Base-by-base conservation (phyloP, 1,140 invertebrate genomes). In the Leptinotarsa texana region DNA sequence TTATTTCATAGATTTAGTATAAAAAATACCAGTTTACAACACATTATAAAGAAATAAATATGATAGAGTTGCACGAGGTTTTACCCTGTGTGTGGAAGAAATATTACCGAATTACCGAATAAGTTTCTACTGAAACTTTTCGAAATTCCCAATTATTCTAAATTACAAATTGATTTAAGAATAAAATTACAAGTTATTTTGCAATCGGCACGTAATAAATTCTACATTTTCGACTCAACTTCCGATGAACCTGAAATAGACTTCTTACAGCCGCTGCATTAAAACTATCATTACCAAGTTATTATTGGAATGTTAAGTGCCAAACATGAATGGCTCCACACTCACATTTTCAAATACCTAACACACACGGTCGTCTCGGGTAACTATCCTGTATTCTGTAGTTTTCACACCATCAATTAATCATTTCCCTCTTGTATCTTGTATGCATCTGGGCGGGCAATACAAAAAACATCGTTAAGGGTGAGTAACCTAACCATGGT, bases 271-370 rank as follows among this genome's bases (percentile, higher is more conserved):
- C 51, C 51, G 17, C 4, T 17, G 17, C n/a, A 57, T 17, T 57
- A n/a, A 57, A 57, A 57, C 15, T 6, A 57, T 57, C 51, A 57
- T 57, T 57, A 57, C 51, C 15, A 15, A 57, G 51, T 57, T 57
- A 57, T 57, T 57, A 57, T 57, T 57, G 51, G 51, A 57, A 57
- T 57, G 51, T 57, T 57, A 57, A 57, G 51, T 57, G n/a, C 51
- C 1, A 57, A 57, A 57, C 51, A 18, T 57, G 51, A 57, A n/a
- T 18, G 17, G n/a, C 4, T 15, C 6, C 51, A 57, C 51, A 57
- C 51, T 17, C 51, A 57, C 17, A 57, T 57, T 57, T 18, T 57
- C 15, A 15, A 57, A 57, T 57, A 17, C 51, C 17, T 15, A 57
- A 57, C 15, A 18, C 51, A 17, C 51, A 57, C 27, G 27, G 17